Evolutionary conservation across 2,797 vertebrate genomes (phyloP), one percentile per base, ranked within the genome.

Genomic region (Mallotus villosus): DNA sequence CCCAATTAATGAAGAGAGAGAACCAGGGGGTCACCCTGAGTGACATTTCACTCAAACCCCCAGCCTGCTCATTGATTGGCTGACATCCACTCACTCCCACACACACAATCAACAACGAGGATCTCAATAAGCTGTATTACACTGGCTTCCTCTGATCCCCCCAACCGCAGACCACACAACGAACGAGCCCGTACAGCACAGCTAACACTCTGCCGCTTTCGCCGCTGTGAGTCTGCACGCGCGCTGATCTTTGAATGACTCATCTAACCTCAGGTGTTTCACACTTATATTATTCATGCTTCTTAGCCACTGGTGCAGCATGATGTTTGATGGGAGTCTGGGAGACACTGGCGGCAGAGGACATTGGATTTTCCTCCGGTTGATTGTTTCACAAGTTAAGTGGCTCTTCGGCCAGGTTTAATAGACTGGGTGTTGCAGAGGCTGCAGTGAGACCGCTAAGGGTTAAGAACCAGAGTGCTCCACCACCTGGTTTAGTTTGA

Each of bases 231-330:
- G 51, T 55, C 51, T 17, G 51, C 19, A n/a, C 2, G 51, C 4
- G 51, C 7, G 17, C 51, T 55, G 4, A 55, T 55, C 16, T 55
- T 17, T 55, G 5, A 55, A 55, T 55, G 5, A 55, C 16, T 5
- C 51, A 55, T 55, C 19, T 55, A 17, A 55, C 51, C 51, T 21
- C 51, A 32, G 51, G 46, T 57, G 5, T 67, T 55, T 17, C 16
- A 55, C 57, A 70, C 74, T 75, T 77, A 19, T 82, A 70, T 75
- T 84, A 77, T 79, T 75, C 82, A 83, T 72, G 57, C 57, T 75
- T 78, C 78, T 81, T 61, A 58, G 14, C 73, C 29, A 51, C 65
- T 3, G 22, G 67, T 65, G 72, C 49, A 2, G 2, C 74, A 75
- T 76, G 9, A 55, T 78, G 58, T 71, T 71, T 27, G 78, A 79